Conservation (phyloP, 2,888 invertebrate genomes). For the Drosophila kokeensis region DNA sequence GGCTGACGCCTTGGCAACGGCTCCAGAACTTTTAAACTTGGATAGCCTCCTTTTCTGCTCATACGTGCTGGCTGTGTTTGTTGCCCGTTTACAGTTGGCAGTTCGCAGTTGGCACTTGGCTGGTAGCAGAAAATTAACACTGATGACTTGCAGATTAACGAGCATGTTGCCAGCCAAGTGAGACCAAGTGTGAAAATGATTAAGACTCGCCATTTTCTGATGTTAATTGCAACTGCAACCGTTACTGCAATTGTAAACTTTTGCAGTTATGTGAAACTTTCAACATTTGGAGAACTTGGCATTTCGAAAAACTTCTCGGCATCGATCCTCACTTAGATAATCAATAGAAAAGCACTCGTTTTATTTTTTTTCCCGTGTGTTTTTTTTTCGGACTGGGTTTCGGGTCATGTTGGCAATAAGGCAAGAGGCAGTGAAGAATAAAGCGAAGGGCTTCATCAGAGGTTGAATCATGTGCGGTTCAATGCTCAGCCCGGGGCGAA, state of each 20-base stretch:
- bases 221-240: conserved; percentile 16
- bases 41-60: neutral
- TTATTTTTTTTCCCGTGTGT: neutral
- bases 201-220: conserved; percentile 40
- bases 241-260: conserved; percentile 3
- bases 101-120: conserved; percentile 36
- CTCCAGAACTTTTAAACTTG: neutral
- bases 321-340: neutral
- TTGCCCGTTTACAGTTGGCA: conserved; percentile 20
- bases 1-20: conserved; percentile 31
- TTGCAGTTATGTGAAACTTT: conserved; percentile 10
- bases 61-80: neutral
- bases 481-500: conserved; percentile 15
- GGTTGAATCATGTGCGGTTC: conserved; percentile 13
- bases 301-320: neutral
- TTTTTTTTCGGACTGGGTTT: neutral
- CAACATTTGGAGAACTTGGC: neutral
- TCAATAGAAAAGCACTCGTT: neutral
- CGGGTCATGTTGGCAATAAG: conserved; percentile 27
- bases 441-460: conserved; percentile 17
- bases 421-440: conserved; percentile 4
- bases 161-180: conserved; percentile 55
- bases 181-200: conserved; percentile 65
- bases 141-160: conserved; percentile 63
- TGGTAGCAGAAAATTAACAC: conserved; percentile 59